Evolutionary conservation across 2,888 invertebrate genomes (phyloP).

Genomic region (Euproctis similis): DNA sequence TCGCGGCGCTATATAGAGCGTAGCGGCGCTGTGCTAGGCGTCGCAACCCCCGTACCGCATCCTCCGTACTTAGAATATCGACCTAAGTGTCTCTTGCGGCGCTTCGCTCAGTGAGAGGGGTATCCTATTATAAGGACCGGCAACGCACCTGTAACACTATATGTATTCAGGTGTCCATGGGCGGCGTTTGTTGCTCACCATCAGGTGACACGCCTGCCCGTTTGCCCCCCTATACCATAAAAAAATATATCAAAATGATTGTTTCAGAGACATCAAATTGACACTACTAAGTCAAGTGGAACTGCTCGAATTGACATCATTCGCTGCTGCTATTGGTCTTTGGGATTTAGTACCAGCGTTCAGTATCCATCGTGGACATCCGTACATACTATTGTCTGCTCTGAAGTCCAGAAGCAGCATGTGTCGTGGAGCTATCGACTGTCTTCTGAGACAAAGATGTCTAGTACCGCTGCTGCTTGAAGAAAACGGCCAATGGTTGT

Average conservation of each 20-base stretch:
- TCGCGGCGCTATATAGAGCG: too few species aligned
- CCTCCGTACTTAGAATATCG: background rate
- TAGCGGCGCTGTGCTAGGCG: too few species aligned
- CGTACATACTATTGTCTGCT: conserved; percentile 44
- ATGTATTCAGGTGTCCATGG: too few species aligned
- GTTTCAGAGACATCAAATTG: conserved; percentile 49
- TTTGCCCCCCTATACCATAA: too few species aligned
- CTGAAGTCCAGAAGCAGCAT: conserved; percentile 39
- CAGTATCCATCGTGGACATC: conserved; percentile 52
- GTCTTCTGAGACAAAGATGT: conserved; percentile 41
- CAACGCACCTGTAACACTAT: too few species aligned
- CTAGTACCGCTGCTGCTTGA: conserved; percentile 53
- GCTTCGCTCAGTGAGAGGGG: too few species aligned
- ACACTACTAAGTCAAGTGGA: conserved; percentile 40
- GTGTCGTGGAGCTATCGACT: conserved; percentile 53
- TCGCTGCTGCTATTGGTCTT: conserved; percentile 59
- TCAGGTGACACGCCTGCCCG: too few species aligned
- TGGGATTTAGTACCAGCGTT: conserved; percentile 63
- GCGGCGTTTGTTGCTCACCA: too few species aligned
- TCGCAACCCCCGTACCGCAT: too few species aligned
- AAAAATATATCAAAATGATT: background rate
- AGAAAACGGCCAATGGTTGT: conserved; percentile 64
- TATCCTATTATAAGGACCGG: too few species aligned
- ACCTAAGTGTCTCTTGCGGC: background rate
- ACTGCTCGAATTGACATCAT: conserved; percentile 45